phyloP scores from a whole-genome alignment of 2,797 vertebrate species.

The Streptopelia turtur region DNA sequence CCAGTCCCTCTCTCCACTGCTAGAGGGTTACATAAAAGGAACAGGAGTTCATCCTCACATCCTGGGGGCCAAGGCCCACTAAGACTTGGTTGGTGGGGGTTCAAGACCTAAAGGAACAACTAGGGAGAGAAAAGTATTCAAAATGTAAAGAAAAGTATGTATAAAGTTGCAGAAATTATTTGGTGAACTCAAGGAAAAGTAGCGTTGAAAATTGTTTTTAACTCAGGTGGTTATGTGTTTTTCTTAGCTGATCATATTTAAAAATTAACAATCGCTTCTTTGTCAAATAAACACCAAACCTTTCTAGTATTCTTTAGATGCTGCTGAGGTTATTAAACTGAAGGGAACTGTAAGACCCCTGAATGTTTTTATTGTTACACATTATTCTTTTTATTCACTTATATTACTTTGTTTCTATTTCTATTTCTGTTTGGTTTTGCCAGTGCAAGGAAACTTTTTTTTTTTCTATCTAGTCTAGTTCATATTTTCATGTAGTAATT shows the following conservation, averaged over 20 bases:
- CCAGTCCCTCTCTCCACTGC: neutral
- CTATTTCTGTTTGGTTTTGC: neutral
- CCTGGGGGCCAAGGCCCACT: neutral
- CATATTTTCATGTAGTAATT: neutral
- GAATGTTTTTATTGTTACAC: neutral
- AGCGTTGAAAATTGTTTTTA: neutral
- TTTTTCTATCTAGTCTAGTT: neutral
- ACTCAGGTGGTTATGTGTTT: neutral
- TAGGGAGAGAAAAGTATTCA: neutral
- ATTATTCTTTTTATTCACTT: neutral
- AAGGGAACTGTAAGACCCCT: neutral
- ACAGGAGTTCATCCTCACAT: neutral
- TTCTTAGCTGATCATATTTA: neutral
- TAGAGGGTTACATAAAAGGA: neutral
- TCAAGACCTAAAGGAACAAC: neutral
- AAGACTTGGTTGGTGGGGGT: neutral
- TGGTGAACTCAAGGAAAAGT: neutral
- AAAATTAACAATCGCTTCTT: neutral
- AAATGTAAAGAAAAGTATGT: neutral
- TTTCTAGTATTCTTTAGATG: neutral
- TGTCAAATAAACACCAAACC: neutral
- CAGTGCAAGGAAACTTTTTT: neutral
- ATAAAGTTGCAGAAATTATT: neutral
- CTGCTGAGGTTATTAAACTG: neutral
- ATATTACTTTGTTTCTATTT: neutral